Percentiles rank a stretch among this genome's conserved stretches.
Conservation (phyloP, 1,140 invertebrate genomes). For the Diorhabda sublineata region DNA sequence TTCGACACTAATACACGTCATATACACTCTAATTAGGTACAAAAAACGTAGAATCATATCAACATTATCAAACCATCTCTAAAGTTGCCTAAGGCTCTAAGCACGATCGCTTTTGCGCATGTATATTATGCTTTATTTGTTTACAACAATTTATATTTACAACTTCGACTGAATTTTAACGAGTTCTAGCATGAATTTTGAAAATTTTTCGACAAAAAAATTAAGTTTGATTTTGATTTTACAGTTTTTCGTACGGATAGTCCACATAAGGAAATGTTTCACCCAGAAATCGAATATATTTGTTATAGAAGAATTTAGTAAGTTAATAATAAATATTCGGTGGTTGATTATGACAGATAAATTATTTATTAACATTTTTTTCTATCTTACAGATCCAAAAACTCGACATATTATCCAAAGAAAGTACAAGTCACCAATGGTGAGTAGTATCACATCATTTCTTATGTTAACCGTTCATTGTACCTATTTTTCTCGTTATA, state of each 20-base stretch:
- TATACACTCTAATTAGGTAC: background rate
- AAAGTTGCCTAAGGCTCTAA: slow-evolving; percentile 49
- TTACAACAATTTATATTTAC: background rate
- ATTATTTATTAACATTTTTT: background rate
- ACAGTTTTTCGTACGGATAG: slow-evolving; percentile 98
- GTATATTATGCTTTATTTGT: slow-evolving; percentile 8
- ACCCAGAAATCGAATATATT: slow-evolving; percentile 98
- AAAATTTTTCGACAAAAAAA: too few relatives aligned
- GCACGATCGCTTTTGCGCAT: slow-evolving; percentile 34
- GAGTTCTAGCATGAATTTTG: too few relatives aligned
- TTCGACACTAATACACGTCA: slow-evolving; percentile 10
- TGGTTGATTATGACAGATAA: background rate
- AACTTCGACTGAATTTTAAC: background rate
- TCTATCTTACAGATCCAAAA: slow-evolving; percentile 85
- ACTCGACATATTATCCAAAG: slow-evolving; percentile 92
- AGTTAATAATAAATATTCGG: slow-evolving; percentile 52
- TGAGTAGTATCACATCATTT: slow-evolving; percentile 55
- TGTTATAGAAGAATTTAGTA: slow-evolving; percentile 98
- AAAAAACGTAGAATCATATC: slow-evolving; percentile 35
- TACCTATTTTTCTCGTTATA: too few relatives aligned
- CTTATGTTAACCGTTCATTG: too few relatives aligned
- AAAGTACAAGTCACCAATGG: slow-evolving; percentile 98
- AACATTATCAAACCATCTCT: slow-evolving; percentile 49
- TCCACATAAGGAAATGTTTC: slow-evolving; percentile 99
- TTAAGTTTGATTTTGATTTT: slow-evolving; percentile 49